Base-by-base conservation (phyloP, 2,113 vertebrate genomes). In the Esox niger region DNA sequence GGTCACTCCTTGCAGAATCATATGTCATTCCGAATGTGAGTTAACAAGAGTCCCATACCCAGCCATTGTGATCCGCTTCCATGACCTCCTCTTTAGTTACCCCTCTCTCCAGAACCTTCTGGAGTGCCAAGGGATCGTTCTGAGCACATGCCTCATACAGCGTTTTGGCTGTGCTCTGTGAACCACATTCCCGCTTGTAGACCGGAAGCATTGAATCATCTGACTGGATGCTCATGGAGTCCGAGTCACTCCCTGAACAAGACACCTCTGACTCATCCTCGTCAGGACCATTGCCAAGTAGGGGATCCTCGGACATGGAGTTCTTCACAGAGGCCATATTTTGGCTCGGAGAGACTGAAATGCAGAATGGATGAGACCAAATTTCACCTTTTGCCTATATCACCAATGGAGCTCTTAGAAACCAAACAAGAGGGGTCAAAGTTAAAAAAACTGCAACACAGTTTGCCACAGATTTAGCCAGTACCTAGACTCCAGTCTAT, bases 11-110 rank as follows among this genome's bases (percentile, higher is more conserved):
- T n/a, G 4, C 29, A n/a, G 58, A 31, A 61, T n/a, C 27, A 21
- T 61, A 33, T 4, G 32, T 3, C 47, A 52, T 52, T 15, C 47
- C n/a, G 21, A 52, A 49, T 62, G n/a, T 30, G 20, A 57, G 20
- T 6, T 47, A 23, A 49, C 8, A 57, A 62, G 11, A 38, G 21
- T 35, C 52, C 49, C 84, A 93, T 86, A 96, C 95, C 94, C 91
- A 86, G 60, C 93, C 87, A 0, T 96, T 96, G 79, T 86, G 35
- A 64, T 96, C 94, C 80, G 90, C 78, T 74, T 95, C 90, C 0
- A 81, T 87, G 68, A 86, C 94, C 68, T 95, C 94, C 0, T 92
- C 89, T 4, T 66, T 76, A 32, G 81, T 90, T 69, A 96, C 89
- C 17, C 93, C 92, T 0, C 29, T 79, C 57, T 91, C 89, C 86